Base-by-base conservation (phyloP, 2,113 vertebrate species). In the Xyliphius kryptos region DNA sequence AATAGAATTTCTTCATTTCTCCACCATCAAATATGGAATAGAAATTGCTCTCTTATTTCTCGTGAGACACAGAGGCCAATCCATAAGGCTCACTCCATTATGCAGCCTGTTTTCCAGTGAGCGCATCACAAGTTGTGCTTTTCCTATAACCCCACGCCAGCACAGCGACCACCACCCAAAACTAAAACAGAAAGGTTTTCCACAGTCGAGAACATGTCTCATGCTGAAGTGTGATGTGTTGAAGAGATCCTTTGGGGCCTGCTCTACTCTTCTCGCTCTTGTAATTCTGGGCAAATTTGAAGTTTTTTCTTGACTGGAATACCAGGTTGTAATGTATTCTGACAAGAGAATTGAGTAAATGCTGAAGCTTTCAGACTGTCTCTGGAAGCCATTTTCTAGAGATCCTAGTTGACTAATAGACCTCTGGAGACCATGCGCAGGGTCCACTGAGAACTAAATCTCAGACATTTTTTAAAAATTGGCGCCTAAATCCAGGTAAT, bases 31-130 rank as follows among this genome's bases (percentile, higher is more conserved):
- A 92, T 91, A 90, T 78, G 61, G 95, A 97, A 96, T 97, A 95
- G 94, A 97, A 96, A 97, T 96, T 91, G 91, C 89, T 92, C 87
- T 88, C 80, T 93, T 95, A 95, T 98, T 97, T 97, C 94, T 98
- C 93, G 65, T 12, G 94, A 96, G 95, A 91, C 89, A 80, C 77
- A 80, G 87, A 86, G 86, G 65, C 67, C 87, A 90, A 87, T 87
- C 89, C 89, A 89, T 87, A 88, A 84, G 88, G 88, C 89, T 91
- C 90, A 83, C 89, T 92, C 91, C 90, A 95, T 98, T 96, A 96
- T 95, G 91, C 92, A 92, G 91, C 91, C 91, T 95, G 92, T 95
- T 98, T 96, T 96, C 92, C 90, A 93, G 90, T 92, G 93, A 94
- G 91, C 75, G 90, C 92, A 92, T 95, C 92, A 89, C 83, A 92